phyloP scores from a whole-genome alignment of 2,888 invertebrate genomes.

The Amitus sp. region DNA sequence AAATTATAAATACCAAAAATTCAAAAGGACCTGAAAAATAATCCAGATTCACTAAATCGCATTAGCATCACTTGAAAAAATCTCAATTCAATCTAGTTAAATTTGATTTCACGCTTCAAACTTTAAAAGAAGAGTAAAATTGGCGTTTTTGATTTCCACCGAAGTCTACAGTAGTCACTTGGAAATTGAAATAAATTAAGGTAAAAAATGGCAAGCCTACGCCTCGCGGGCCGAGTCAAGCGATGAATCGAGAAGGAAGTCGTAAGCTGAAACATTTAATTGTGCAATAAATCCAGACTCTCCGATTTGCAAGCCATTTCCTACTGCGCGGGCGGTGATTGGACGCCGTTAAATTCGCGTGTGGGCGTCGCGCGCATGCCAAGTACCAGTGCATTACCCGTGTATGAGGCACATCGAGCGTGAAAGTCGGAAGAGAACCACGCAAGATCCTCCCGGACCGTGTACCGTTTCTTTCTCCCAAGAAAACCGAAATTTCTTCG shows the following conservation, averaged over 20 bases:
- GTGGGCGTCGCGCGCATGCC: constrained; percentile 56
- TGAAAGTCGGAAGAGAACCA: constrained; percentile 60
- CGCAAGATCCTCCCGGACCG: constrained; percentile 35
- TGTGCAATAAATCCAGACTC: constrained; percentile 65
- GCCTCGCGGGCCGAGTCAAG: constrained; percentile 36
- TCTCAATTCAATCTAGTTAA: no score
- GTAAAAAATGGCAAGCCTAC: constrained; percentile 35
- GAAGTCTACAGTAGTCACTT: background rate
- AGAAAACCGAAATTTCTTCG: constrained; percentile 12
- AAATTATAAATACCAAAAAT: no score
- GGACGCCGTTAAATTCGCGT: constrained; percentile 58
- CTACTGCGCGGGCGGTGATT: constrained; percentile 63
- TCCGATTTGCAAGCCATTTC: constrained; percentile 65
- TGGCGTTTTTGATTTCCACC: no score
- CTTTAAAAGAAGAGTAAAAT: no score
- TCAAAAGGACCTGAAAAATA: no score
- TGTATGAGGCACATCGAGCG: constrained; percentile 51
- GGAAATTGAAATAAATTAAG: constrained; percentile 35
- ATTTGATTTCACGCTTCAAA: no score
- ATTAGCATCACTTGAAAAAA: no score
- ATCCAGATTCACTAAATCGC: background rate
- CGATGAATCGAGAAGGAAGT: constrained; percentile 51
- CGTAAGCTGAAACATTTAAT: constrained; percentile 59
- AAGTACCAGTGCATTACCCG: constrained; percentile 48
- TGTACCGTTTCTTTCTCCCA: constrained; percentile 20